A percentile compares a stretch with the other conserved stretches of the same genome.
Evolutionary conservation across 2,113 vertebrate species (phyloP).

Genomic region (Cyprinus carpio): DNA sequence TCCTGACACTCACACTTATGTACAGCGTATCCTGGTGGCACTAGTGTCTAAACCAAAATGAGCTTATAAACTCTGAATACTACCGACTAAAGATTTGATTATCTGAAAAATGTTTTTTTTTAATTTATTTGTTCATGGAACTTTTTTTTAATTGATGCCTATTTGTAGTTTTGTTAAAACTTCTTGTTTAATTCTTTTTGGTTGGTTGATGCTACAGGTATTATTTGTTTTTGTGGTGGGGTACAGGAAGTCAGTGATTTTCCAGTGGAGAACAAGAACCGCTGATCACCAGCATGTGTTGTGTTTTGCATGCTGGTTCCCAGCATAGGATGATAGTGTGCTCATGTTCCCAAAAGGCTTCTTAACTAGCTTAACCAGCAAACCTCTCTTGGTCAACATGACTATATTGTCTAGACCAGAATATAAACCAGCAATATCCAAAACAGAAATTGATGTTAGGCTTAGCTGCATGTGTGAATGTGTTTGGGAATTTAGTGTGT

Average conservation of each 20-base stretch:
- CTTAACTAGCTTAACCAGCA: not conserved
- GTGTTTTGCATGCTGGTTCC: not conserved
- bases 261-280: conserved; percentile 84
- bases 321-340: not conserved
- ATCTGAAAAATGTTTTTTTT: no score
- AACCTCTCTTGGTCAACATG: not conserved
- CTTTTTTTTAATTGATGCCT: no score
- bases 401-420: not conserved
- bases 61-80: no score
- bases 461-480: not conserved
- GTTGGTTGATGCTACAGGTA: no score
- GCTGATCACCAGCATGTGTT: conserved; percentile 16
- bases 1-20: no score
- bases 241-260: conserved; percentile 95
- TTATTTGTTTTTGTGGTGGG: no score
- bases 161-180: no score
- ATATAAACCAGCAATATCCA: not conserved
- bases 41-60: no score
- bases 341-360: not conserved
- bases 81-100: no score
- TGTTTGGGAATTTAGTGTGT: not conserved
- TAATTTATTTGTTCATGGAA: no score
- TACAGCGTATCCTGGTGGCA: no score
- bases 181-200: no score
- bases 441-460: not conserved